Percentiles rank a stretch among this genome's conserved stretches.
These are phyloP conservation scores for Cynopterus brachyotis DNA, from an alignment of 2,113 vertebrate genomes.

Conservation along the genomic window DNA sequence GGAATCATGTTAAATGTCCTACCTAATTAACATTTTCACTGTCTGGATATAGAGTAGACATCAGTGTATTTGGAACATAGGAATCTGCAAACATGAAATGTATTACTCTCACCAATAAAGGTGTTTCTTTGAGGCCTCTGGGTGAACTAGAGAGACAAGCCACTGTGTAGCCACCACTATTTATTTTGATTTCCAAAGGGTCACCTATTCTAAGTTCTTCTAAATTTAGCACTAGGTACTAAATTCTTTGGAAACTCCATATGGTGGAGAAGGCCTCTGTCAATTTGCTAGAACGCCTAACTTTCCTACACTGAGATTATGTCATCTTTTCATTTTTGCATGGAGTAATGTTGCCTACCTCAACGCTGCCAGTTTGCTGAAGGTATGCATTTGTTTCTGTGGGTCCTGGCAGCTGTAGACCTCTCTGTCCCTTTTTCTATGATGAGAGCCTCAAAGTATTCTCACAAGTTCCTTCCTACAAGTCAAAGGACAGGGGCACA, in stretches of 20 bases:
- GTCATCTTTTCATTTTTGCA: not conserved
- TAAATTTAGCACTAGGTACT: not conserved
- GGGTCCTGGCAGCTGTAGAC: not conserved
- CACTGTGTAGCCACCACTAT: not conserved
- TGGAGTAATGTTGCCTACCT: not conserved
- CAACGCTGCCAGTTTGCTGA: not conserved
- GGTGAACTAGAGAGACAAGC: not conserved
- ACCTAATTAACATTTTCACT: not conserved
- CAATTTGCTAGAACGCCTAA: not conserved
- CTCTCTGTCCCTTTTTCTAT: not conserved
- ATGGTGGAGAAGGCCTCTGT: not conserved
- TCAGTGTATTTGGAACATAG: not conserved
- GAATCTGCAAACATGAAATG: not conserved
- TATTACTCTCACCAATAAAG: not conserved
- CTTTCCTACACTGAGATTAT: not conserved
- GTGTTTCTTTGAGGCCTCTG: not conserved
- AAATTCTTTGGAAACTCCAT: not conserved
- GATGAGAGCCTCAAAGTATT: not conserved
- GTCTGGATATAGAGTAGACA: not conserved
- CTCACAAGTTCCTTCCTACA: not conserved
- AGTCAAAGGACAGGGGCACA: not conserved
- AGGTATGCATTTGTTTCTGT: not conserved
- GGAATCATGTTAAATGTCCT: not conserved
- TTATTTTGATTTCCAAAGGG: not conserved
- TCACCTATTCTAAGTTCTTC: not conserved